Percentiles rank a stretch among this genome's conserved stretches.
phyloP scores from a whole-genome alignment of 1,140 invertebrate species.

The Cephus cinctus region DNA sequence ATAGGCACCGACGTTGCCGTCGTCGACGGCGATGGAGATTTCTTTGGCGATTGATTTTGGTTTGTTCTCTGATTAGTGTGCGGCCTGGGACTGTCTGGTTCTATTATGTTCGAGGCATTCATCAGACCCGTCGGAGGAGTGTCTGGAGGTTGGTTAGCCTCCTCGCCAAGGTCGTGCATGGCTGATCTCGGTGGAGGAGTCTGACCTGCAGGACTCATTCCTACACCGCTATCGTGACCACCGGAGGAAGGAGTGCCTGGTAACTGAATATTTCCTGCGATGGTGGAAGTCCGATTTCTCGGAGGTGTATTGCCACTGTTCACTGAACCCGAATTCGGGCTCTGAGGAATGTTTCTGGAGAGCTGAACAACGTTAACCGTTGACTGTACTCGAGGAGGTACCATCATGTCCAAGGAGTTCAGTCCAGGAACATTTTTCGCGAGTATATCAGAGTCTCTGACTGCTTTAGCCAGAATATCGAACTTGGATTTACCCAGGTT shows the following conservation, averaged over 20 bases:
- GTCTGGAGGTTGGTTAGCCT: constrained; percentile 46
- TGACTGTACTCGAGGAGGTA: constrained; percentile 53
- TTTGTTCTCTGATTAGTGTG: constrained; percentile 27
- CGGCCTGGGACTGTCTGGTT: constrained; percentile 21
- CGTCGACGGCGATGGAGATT: constrained; percentile 39
- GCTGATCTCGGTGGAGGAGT: constrained; percentile 44
- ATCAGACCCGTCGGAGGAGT: constrained; percentile 24
- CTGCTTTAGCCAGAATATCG: constrained; percentile 40
- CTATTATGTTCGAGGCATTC: constrained; percentile 15
- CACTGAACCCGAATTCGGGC: constrained; percentile 42
- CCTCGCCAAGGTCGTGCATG: constrained; percentile 48
- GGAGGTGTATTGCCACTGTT: constrained; percentile 41
- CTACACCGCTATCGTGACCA: constrained; percentile 50
- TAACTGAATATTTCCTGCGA: constrained; percentile 36
- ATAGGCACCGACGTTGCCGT: constrained; percentile 25
- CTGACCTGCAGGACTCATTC: constrained; percentile 52
- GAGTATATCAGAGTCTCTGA: constrained; percentile 47
- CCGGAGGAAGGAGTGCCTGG: constrained; percentile 45
- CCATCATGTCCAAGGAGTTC: constrained; percentile 59
- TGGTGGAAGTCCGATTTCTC: constrained; percentile 36
- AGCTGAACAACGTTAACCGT: constrained; percentile 64
- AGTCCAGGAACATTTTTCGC: constrained; percentile 56
- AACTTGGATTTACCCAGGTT: constrained; percentile 39
- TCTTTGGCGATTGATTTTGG: constrained; percentile 43
- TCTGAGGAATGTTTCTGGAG: constrained; percentile 50